phyloP scores from a whole-genome alignment of 2,888 invertebrate genomes.

The Monoplex corrugatus region DNA sequence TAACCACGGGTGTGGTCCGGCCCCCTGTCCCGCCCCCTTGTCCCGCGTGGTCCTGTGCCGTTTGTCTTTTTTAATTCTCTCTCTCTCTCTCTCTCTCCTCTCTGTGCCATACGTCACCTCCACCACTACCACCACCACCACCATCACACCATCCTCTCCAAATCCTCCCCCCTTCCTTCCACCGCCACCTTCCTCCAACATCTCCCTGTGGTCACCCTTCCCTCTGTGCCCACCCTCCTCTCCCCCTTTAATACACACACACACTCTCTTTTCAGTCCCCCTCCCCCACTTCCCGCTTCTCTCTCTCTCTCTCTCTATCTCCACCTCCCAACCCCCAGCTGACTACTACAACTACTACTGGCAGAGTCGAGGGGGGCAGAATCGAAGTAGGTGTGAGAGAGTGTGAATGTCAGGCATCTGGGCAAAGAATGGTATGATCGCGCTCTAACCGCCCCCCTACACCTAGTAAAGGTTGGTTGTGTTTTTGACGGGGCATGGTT shows the following conservation, averaged over 20 bases:
- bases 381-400: background rate
- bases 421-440: background rate
- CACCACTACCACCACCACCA: background rate
- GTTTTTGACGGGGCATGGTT: too few relatives aligned
- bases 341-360: background rate
- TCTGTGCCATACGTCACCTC: background rate
- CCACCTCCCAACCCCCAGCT: background rate
- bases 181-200: background rate
- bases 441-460: too few relatives aligned
- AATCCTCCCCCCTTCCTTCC: background rate
- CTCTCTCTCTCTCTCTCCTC: background rate
- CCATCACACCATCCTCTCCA: background rate
- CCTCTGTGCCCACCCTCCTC: background rate
- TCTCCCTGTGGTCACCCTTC: background rate
- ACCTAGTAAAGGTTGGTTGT: too few relatives aligned
- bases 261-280: background rate
- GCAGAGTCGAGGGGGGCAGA: background rate
- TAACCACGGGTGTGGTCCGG: background rate
- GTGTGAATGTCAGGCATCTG: slow-evolving; percentile 13
- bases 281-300: background rate
- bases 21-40: too few relatives aligned
- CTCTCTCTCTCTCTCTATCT: background rate
- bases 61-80: background rate
- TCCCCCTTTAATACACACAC: background rate
- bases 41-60: too few relatives aligned